Conservation (phyloP, 2,888 invertebrate species). For the Pristionchus fissidentatus region DNA sequence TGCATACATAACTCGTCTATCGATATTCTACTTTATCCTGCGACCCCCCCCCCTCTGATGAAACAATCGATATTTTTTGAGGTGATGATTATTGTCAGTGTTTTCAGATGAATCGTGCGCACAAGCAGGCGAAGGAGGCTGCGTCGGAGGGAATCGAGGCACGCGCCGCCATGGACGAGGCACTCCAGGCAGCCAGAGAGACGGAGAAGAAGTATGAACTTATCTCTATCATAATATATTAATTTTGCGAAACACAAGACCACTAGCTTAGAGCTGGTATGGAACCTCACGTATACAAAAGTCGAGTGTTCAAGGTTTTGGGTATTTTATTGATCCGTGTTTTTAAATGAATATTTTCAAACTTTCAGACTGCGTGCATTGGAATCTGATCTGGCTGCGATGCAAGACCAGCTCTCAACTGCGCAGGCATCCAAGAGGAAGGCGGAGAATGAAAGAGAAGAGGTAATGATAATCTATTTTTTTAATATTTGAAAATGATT, state of each 20-base stretch:
- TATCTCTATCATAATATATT: background rate
- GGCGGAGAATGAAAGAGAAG: constrained; percentile 54
- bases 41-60: no score
- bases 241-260: background rate
- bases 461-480: constrained; percentile 46
- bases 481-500: background rate
- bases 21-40: background rate
- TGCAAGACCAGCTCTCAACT: constrained; percentile 50
- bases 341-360: background rate
- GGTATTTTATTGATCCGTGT: background rate
- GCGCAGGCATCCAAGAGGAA: constrained; percentile 48
- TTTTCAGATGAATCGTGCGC: constrained; percentile 41
- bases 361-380: constrained; percentile 46
- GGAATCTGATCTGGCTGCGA: constrained; percentile 53
- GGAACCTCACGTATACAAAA: no score
- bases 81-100: no score
- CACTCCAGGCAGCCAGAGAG: constrained; percentile 56
- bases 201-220: constrained; percentile 56
- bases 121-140: constrained; percentile 47
- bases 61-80: background rate
- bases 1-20: background rate
- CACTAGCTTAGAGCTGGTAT: no score
- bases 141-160: constrained; percentile 57
- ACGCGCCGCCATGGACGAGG: constrained; percentile 60
- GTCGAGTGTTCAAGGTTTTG: no score